Percentiles rank a stretch among this genome's conserved stretches.
These are phyloP conservation scores for Intellagama lesueurii DNA, from an alignment of 2,797 vertebrate genomes.

Conservation along the genomic window DNA sequence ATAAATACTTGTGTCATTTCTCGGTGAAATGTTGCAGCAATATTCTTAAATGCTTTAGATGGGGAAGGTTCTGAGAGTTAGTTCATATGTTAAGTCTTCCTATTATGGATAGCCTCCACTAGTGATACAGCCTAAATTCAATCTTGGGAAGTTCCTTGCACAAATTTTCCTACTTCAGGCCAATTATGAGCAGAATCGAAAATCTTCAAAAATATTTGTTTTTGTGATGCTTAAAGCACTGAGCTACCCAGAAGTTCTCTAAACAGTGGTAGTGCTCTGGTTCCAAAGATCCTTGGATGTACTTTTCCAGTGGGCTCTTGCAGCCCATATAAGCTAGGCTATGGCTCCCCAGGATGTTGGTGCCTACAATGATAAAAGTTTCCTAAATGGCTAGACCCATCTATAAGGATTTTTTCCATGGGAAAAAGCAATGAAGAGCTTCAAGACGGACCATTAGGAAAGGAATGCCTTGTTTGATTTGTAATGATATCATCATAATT, in stretches of 20 bases:
- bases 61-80: background rate
- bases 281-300: background rate
- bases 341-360: background rate
- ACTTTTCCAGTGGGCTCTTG: background rate
- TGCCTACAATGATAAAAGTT: background rate
- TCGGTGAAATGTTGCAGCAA: background rate
- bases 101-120: background rate
- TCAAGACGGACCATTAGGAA: background rate
- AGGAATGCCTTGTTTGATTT: background rate
- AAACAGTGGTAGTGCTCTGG: background rate
- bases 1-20: background rate
- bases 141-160: background rate
- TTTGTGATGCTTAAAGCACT: too few relatives aligned
- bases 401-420: too few relatives aligned
- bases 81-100: background rate
- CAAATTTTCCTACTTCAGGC: background rate
- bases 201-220: background rate
- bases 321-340: background rate
- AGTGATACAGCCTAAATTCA: background rate
- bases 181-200: background rate
- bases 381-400: background rate
- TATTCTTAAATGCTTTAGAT: background rate
- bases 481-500: background rate
- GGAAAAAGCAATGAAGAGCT: background rate
- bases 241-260: too few relatives aligned